These are phyloP conservation scores for Leptopilina drosophilae DNA, from an alignment of 2,888 invertebrate genomes.

Conservation along the genomic window DNA sequence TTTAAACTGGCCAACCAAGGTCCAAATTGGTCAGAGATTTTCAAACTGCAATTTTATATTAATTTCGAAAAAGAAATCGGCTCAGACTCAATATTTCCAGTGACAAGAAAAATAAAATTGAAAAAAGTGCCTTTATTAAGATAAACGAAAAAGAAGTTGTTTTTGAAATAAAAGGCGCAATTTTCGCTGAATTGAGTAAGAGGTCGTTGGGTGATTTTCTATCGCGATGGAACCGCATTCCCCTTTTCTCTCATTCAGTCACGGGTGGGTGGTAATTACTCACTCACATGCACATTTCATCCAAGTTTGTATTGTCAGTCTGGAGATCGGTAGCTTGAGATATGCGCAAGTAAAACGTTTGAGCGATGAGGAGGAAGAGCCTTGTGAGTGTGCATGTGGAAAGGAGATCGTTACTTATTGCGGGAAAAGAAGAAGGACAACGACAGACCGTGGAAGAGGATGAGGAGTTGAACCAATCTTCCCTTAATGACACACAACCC, in stretches of 20 bases:
- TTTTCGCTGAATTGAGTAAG: constrained; percentile 10
- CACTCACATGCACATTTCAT: constrained; percentile 31
- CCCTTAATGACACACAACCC: constrained; percentile 46
- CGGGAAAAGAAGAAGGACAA: constrained; percentile 47
- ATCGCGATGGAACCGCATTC: constrained; percentile 55
- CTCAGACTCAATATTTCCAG: too few relatives aligned
- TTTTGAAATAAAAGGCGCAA: too few relatives aligned
- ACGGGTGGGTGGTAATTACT: constrained; percentile 56
- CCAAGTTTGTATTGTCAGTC: constrained; percentile 3
- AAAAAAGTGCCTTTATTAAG: too few relatives aligned
- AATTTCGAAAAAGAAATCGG: too few relatives aligned
- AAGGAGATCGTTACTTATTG: constrained; percentile 47
- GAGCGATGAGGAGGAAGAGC: not conserved
- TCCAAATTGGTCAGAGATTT: too few relatives aligned
- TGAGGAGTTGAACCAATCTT: constrained; percentile 52
- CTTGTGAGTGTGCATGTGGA: not conserved
- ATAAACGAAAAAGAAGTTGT: too few relatives aligned
- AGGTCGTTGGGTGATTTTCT: constrained; percentile 54
- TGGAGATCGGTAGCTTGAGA: constrained; percentile 58
- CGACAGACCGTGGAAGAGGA: constrained; percentile 44
- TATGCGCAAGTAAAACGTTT: constrained; percentile 53
- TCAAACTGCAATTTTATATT: too few relatives aligned
- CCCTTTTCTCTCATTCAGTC: constrained; percentile 56
- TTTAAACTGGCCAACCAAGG: too few relatives aligned
- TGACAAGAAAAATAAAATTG: too few relatives aligned